These are phyloP conservation scores for Aleiodes sp. DNA, from an alignment of 1,140 invertebrate genomes.

Conservation along the genomic window DNA sequence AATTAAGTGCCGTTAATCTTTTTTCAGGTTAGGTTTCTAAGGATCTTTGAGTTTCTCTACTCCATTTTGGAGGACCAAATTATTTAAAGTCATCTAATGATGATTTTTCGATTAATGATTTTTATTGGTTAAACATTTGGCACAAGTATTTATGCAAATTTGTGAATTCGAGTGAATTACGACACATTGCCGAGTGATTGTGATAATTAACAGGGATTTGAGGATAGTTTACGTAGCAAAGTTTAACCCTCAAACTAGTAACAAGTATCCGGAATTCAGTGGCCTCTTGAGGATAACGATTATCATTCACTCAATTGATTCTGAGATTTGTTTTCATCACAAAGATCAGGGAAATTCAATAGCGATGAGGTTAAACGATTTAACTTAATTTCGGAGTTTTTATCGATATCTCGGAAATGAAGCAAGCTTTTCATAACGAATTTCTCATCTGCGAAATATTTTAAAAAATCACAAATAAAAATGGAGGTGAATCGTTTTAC, in stretches of 20 bases:
- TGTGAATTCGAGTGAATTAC: not conserved
- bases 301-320: constrained; percentile 4
- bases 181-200: not conserved
- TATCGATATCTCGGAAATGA: too few relatives aligned
- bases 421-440: too few relatives aligned
- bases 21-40: not conserved
- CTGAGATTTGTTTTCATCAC: not conserved
- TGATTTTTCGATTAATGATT: too few relatives aligned
- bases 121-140: too few relatives aligned
- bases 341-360: not conserved
- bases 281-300: constrained; percentile 4
- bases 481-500: too few relatives aligned
- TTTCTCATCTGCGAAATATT: too few relatives aligned
- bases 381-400: too few relatives aligned
- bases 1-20: not conserved
- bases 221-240: not conserved
- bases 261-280: not conserved
- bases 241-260: constrained; percentile 6
- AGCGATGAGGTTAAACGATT: not conserved
- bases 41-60: not conserved
- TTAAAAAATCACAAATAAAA: too few relatives aligned
- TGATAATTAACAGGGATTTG: not conserved
- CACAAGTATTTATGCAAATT: too few relatives aligned
- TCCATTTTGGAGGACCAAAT: too few relatives aligned
- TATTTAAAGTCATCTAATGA: not conserved